Evolutionary conservation across 1,140 invertebrate genomes (phyloP).

Genomic region (Papilio aristodemus): DNA sequence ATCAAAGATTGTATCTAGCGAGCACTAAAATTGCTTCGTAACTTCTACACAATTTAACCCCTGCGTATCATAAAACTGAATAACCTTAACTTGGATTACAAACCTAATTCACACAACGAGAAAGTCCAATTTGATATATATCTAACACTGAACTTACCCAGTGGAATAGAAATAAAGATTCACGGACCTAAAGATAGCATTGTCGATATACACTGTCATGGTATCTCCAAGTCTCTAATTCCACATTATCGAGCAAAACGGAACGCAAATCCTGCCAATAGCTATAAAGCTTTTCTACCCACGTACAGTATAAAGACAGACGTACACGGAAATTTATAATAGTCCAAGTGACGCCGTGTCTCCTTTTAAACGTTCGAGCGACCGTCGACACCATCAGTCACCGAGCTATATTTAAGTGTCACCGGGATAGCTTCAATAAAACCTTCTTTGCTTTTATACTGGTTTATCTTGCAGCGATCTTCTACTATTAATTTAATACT

Average conservation of each 20-base stretch:
- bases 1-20: not conserved
- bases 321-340: conserved; percentile 27
- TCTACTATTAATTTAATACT: not conserved
- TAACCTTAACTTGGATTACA: not conserved
- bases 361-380: conserved; percentile 9
- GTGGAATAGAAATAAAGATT: not conserved
- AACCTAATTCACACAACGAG: not conserved
- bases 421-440: not conserved
- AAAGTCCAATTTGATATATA: not conserved
- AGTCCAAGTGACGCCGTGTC: not conserved
- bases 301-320: conserved; percentile 12
- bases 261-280: conserved; percentile 4
- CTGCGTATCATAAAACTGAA: conserved; percentile 2
- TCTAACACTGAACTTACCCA: not conserved
- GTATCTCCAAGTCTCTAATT: conserved; percentile 1
- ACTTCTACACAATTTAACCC: not conserved
- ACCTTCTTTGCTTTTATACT: not conserved
- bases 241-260: not conserved
- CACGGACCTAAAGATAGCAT: conserved; percentile 1
- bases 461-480: not conserved
- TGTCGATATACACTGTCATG: not conserved
- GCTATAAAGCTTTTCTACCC: conserved; percentile 18
- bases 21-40: conserved; percentile 10
- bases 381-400: not conserved
- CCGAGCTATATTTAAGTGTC: not conserved